Percentiles rank a stretch among this genome's conserved stretches.
These are phyloP conservation scores for Allolobophora icterica DNA, from an alignment of 2,888 invertebrate species.

Conservation along the genomic window DNA sequence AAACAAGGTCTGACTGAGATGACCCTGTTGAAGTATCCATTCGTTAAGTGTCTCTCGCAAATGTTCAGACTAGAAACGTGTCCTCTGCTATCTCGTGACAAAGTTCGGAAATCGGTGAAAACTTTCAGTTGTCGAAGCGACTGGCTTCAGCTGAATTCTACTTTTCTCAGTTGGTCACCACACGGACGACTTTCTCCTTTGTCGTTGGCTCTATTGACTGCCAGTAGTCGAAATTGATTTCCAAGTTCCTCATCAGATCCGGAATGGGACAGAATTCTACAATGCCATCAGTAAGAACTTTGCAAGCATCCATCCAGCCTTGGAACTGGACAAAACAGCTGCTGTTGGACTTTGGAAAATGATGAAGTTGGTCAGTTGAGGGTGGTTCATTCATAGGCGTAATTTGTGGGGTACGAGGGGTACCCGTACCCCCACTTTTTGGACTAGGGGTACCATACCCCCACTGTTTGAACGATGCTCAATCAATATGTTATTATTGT, in stretches of 20 bases:
- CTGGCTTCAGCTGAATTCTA: neutral
- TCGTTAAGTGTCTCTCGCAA: slow-evolving; percentile 5
- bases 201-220: slow-evolving; percentile 71
- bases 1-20: neutral
- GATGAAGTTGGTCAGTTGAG: no score
- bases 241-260: slow-evolving; percentile 83
- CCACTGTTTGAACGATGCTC: no score
- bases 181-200: neutral
- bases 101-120: neutral
- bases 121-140: neutral
- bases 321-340: no score
- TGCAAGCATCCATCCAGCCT: no score
- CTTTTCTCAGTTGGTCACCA: neutral
- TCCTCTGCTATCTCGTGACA: neutral
- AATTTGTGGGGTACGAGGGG: no score
- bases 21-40: neutral
- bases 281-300: neutral
- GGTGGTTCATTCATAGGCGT: no score
- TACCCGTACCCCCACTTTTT: no score
- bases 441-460: no score
- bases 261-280: slow-evolving; percentile 75
- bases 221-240: slow-evolving; percentile 88
- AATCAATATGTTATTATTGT: no score
- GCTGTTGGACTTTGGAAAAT: no score
- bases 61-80: neutral